These are phyloP conservation scores for Graphium colonna DNA, from an alignment of 2,888 invertebrate species.

Conservation along the genomic window DNA sequence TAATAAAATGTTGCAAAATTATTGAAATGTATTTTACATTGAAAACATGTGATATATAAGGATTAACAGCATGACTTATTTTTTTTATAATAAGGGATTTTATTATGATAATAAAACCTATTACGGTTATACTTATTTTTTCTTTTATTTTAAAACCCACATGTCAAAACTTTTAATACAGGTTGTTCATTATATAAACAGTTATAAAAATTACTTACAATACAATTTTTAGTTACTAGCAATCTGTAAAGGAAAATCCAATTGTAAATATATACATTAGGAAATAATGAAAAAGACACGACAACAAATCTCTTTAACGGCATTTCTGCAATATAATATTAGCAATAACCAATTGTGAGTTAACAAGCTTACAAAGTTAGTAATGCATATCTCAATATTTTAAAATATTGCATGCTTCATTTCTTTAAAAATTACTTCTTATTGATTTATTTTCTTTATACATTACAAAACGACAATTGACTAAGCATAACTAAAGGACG, in stretches of 20 bases:
- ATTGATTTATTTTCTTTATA: no score
- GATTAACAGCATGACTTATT: not conserved
- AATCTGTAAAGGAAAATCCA: not conserved
- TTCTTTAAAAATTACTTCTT: no score
- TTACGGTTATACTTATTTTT: not conserved
- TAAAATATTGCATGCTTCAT: no score
- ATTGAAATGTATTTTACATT: not conserved
- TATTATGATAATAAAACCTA: constrained; percentile 12
- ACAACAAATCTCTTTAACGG: no score
- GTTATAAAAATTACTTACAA: not conserved
- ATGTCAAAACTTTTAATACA: not conserved
- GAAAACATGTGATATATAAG: not conserved
- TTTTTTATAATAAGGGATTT: not conserved
- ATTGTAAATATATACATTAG: no score
- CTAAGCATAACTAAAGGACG: no score
- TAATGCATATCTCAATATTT: no score
- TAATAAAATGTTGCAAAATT: not conserved
- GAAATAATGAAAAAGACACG: no score
- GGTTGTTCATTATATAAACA: not conserved
- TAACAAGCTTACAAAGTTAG: no score
- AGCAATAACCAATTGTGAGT: no score
- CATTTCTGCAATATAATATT: no score
- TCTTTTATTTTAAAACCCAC: constrained; percentile 10
- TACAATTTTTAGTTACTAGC: not conserved
- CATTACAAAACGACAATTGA: no score